Evolutionary conservation across 2,113 vertebrate genomes (phyloP).

Genomic region (Eclectus roratus): DNA sequence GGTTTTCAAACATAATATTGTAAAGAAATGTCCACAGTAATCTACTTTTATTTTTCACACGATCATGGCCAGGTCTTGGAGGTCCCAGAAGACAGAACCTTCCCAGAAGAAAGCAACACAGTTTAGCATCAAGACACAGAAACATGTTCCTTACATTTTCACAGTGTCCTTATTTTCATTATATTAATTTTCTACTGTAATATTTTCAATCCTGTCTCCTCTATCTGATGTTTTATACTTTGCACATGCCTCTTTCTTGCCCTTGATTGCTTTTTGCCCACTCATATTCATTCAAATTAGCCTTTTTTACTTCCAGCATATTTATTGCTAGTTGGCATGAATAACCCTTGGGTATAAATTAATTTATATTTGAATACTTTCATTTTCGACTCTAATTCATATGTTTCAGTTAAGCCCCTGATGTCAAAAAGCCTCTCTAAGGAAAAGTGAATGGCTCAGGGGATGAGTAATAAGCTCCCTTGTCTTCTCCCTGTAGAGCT

Average conservation of each 20-base stretch:
- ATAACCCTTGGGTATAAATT: slow-evolving; percentile 68
- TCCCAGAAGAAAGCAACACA: not conserved
- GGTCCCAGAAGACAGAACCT: not conserved
- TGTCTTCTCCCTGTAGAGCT: not conserved
- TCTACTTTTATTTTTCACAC: not conserved
- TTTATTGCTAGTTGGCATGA: slow-evolving; percentile 64
- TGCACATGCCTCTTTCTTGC: slow-evolving; percentile 46
- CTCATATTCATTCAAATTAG: slow-evolving; percentile 61
- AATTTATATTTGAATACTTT: slow-evolving; percentile 72
- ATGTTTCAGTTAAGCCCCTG: slow-evolving; percentile 51
- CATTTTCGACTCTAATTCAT: slow-evolving; percentile 68
- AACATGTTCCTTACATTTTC: not conserved
- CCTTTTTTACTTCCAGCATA: slow-evolving; percentile 52
- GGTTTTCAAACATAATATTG: not conserved
- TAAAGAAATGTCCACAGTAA: not conserved
- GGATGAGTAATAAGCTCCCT: slow-evolving; percentile 27
- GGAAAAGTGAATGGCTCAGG: slow-evolving; percentile 6
- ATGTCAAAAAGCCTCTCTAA: slow-evolving; percentile 37
- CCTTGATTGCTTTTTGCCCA: slow-evolving; percentile 55
- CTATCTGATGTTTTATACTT: slow-evolving; percentile 9
- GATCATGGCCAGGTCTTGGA: not conserved
- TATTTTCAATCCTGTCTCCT: not conserved
- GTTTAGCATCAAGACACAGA: not conserved
- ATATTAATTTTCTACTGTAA: not conserved
- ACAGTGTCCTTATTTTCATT: not conserved